Percentiles rank a stretch among this genome's conserved stretches.
These are phyloP conservation scores for Lasioglossum lativentre DNA, from an alignment of 2,888 invertebrate genomes.

Conservation along the genomic window DNA sequence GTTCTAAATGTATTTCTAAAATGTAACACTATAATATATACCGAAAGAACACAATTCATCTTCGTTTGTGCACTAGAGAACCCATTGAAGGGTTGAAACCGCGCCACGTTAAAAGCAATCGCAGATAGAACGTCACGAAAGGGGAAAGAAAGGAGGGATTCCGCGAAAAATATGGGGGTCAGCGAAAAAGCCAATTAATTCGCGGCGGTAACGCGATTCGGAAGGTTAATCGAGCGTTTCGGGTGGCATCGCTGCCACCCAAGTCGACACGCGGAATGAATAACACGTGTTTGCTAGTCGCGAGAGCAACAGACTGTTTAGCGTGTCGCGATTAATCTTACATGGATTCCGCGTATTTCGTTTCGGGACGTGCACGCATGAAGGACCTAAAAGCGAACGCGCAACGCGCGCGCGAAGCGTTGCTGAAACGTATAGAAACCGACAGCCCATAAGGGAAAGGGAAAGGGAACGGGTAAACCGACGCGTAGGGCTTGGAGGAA, in stretches of 20 bases:
- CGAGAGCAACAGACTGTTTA: constrained; percentile 58
- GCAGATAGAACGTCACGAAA: background rate
- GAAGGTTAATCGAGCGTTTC: constrained; percentile 66
- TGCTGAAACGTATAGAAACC: constrained; percentile 4
- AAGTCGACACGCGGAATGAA: constrained; percentile 68
- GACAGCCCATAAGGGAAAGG: background rate
- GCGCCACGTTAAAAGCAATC: background rate
- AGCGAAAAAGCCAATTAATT: background rate
- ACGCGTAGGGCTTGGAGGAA: constrained; percentile 5
- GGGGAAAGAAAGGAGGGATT: background rate
- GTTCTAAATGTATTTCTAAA: too few relatives aligned
- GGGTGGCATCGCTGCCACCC: constrained; percentile 63
- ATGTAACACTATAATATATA: too few relatives aligned
- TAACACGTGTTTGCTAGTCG: constrained; percentile 69
- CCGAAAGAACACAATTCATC: too few relatives aligned
- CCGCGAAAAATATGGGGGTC: background rate
- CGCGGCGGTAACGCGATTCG: constrained; percentile 29
- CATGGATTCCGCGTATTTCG: constrained; percentile 68
- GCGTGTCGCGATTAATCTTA: constrained; percentile 69
- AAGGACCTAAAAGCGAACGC: constrained; percentile 21
- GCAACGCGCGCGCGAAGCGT: background rate
- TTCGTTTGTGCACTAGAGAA: background rate
- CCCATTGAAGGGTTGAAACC: background rate
- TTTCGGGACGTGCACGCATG: constrained; percentile 46
- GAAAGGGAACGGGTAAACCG: background rate